Evolutionary conservation across 1,140 invertebrate species (phyloP).

Genomic region (Tribolium madens): DNA sequence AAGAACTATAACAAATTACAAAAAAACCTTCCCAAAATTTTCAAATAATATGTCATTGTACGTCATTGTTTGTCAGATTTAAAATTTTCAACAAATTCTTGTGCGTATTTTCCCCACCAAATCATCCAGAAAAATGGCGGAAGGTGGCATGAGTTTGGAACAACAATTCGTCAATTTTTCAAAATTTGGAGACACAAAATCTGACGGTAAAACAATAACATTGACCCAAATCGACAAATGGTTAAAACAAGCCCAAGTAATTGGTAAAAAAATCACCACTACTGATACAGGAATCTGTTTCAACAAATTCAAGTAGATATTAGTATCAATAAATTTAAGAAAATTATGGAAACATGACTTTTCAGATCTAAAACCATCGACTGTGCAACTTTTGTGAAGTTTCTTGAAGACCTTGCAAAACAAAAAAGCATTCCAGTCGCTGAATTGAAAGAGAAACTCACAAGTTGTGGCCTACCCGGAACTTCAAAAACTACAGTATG

Average conservation of each 20-base stretch:
- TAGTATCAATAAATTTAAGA: too few relatives aligned
- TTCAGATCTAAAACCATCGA: slow-evolving; percentile 54
- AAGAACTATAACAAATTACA: too few relatives aligned
- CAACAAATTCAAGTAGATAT: slow-evolving; percentile 77
- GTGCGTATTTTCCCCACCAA: neutral
- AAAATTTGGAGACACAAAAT: slow-evolving; percentile 76
- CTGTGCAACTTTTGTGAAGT: slow-evolving; percentile 59
- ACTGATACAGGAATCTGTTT: slow-evolving; percentile 78
- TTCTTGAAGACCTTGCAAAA: slow-evolving; percentile 71
- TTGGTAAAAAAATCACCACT: slow-evolving; percentile 76
- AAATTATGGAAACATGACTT: slow-evolving; percentile 5
- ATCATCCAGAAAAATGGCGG: slow-evolving; percentile 13
- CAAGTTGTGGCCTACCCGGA: slow-evolving; percentile 68
- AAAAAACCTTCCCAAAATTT: too few relatives aligned
- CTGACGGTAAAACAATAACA: slow-evolving; percentile 76
- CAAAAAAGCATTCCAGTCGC: slow-evolving; percentile 69
- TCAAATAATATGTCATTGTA: too few relatives aligned
- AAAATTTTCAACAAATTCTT: neutral
- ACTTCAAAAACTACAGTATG: slow-evolving; percentile 51
- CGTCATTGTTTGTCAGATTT: neutral
- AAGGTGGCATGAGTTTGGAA: slow-evolving; percentile 49
- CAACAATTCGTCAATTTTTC: slow-evolving; percentile 70
- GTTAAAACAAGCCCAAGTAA: slow-evolving; percentile 81
- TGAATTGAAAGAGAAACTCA: slow-evolving; percentile 70
- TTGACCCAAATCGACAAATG: slow-evolving; percentile 80